Evolutionary conservation across 2,888 invertebrate species (phyloP).

Genomic region (Dendrolimus houi): DNA sequence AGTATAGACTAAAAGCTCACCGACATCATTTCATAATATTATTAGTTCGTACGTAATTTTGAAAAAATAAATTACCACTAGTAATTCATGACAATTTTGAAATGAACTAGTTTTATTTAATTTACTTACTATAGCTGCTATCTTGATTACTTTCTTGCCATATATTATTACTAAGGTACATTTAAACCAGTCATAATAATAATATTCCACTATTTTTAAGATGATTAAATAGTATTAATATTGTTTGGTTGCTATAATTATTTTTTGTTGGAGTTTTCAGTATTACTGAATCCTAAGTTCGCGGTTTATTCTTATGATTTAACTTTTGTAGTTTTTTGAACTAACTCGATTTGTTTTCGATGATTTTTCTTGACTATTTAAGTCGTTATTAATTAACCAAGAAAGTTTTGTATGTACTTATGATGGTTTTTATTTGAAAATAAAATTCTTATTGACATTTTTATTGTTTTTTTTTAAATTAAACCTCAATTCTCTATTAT

Average conservation of each 20-base stretch:
- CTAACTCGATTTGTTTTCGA: neutral
- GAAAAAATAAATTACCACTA: no score
- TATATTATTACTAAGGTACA: constrained; percentile 2
- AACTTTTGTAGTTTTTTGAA: neutral
- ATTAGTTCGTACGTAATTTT: no score
- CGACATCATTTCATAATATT: no score
- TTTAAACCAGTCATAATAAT: neutral
- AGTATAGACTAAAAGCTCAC: no score
- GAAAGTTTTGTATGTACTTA: constrained; percentile 56
- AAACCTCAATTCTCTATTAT: no score
- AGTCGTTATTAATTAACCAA: neutral
- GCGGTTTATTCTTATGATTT: neutral
- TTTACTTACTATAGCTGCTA: no score
- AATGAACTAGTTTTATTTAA: no score
- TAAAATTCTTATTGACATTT: constrained; percentile 57
- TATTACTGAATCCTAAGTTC: neutral
- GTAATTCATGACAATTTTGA: no score
- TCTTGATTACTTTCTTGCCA: constrained; percentile 5
- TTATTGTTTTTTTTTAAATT: neutral
- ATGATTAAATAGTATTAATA: neutral
- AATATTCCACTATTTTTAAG: neutral
- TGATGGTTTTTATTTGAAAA: constrained; percentile 43
- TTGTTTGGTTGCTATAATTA: neutral
- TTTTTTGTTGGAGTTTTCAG: neutral
- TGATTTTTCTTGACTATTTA: neutral